phyloP scores from a whole-genome alignment of 1,140 invertebrate species.

The Cotesia chilonis region DNA sequence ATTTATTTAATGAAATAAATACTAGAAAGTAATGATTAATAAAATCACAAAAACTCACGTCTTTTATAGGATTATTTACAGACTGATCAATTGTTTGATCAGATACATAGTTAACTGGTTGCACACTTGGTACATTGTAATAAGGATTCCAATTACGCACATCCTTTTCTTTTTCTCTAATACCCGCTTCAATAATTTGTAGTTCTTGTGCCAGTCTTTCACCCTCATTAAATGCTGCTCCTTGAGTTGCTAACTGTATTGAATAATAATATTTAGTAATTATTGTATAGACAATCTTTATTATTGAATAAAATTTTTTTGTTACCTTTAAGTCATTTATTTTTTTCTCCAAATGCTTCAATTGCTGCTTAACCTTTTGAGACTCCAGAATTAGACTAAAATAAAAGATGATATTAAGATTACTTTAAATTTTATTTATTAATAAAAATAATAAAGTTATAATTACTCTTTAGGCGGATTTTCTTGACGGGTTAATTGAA shows the following conservation, averaged over 20 bases:
- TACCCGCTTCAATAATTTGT: constrained; percentile 74
- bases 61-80: constrained; percentile 57
- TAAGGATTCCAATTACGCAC: constrained; percentile 67
- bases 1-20: constrained; percentile 4
- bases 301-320: constrained; percentile 15
- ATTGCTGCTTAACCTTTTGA: constrained; percentile 71
- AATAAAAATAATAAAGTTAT: constrained; percentile 27
- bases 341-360: constrained; percentile 72
- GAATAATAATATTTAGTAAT: constrained; percentile 31
- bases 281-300: not conserved
- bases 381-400: constrained; percentile 69
- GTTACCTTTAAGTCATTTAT: constrained; percentile 73
- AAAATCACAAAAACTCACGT: constrained; percentile 46
- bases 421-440: not conserved
- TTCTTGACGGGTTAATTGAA: constrained; percentile 56
- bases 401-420: constrained; percentile 32
- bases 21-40: not conserved
- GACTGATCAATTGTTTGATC: constrained; percentile 58
- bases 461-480: constrained; percentile 63
- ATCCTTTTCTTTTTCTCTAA: constrained; percentile 73
- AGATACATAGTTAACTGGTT: constrained; percentile 52
- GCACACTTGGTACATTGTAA: constrained; percentile 57
- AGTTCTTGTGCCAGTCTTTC: constrained; percentile 72
- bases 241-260: constrained; percentile 64
- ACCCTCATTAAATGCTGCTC: constrained; percentile 65